Evolutionary conservation across 2,888 invertebrate genomes (phyloP), one percentile per base, ranked within the genome.

Genomic region (Lasioglossum calceatum): DNA sequence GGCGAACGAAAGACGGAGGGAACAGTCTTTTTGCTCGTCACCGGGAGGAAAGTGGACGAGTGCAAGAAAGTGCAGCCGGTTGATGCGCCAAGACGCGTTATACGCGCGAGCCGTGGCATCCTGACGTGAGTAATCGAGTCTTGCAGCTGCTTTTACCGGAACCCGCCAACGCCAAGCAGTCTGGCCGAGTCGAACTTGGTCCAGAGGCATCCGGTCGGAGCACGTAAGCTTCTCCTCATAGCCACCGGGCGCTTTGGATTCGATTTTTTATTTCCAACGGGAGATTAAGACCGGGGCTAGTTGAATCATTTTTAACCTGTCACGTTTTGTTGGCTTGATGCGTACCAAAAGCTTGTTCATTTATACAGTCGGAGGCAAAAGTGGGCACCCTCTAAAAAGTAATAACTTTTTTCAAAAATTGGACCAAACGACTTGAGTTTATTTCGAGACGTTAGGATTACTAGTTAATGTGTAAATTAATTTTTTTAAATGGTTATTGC

Each of bases 161-260:
- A 90, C 79, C 85, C 85, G 81, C 91, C 81, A 93, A 93, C 93
- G 93, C 93, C 93, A 93, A 92, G 93, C 93, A 91, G 93, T 93
- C 93, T 93, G 91, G 88, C 84, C 47, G 77, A 76, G 85, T 82
- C 76, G 61, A 87, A 74, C 80, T 76, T 74, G 87, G 78, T 76
- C 84, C 82, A 54, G 85, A 87, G 76, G 47, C 74, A 84, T 84
- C 85, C 87, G 85, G 86, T 85, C 73, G 4, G 32, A 64, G 58
- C 64, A 32, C 32, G 58, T 58, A 58, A n/a, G 58, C 58, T 58
- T 58, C 58, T n/a, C 58, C 12, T 58, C 58, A 58, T 12, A 58
- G n/a, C 58, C n/a, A 58, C 58, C 12, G 58, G 58, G n/a, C 58
- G n/a, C 58, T 58, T n/a, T 58, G 1, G n/a, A 58, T 58, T 58